These are phyloP conservation scores for Apocheima hispidaria DNA, from an alignment of 2,888 invertebrate species.

Conservation along the genomic window DNA sequence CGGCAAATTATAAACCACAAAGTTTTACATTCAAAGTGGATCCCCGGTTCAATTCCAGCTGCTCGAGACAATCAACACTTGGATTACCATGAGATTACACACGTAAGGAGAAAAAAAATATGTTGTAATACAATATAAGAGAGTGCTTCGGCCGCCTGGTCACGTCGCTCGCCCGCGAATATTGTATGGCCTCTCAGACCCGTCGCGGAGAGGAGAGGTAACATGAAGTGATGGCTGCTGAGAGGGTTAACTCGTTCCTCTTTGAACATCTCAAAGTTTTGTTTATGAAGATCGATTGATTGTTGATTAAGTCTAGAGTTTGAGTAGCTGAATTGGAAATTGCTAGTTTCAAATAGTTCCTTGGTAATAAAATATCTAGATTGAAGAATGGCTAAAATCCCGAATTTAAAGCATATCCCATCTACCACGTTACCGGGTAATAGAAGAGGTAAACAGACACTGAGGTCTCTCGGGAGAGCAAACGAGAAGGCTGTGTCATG, in stretches of 20 bases:
- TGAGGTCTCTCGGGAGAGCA: slow-evolving; percentile 37
- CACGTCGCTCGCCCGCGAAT: slow-evolving; percentile 44
- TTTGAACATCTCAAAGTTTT: slow-evolving; percentile 9
- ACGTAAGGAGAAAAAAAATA: slow-evolving; percentile 49
- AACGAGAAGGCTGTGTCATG: slow-evolving; percentile 53
- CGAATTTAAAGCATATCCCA: slow-evolving; percentile 9
- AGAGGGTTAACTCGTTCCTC: slow-evolving; percentile 32
- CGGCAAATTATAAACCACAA: slow-evolving; percentile 45
- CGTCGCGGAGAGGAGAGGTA: slow-evolving; percentile 26
- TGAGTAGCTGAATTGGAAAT: not conserved
- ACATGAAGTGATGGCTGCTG: slow-evolving; percentile 24
- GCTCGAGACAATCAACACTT: slow-evolving; percentile 46
- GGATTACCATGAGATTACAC: slow-evolving; percentile 49
- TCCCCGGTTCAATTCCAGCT: slow-evolving; percentile 41
- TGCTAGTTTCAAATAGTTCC: not conserved
- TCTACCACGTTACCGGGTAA: slow-evolving; percentile 9
- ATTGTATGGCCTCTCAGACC: slow-evolving; percentile 32
- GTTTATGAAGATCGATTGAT: slow-evolving; percentile 8
- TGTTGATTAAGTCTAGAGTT: not conserved
- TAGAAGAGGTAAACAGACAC: slow-evolving; percentile 17
- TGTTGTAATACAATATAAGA: slow-evolving; percentile 53
- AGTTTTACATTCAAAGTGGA: slow-evolving; percentile 47
- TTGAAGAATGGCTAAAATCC: not conserved
- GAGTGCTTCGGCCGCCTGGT: slow-evolving; percentile 45
- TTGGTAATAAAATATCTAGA: not conserved